Base-by-base conservation (phyloP, 2,888 invertebrate genomes). In the Galerucella pusilla region DNA sequence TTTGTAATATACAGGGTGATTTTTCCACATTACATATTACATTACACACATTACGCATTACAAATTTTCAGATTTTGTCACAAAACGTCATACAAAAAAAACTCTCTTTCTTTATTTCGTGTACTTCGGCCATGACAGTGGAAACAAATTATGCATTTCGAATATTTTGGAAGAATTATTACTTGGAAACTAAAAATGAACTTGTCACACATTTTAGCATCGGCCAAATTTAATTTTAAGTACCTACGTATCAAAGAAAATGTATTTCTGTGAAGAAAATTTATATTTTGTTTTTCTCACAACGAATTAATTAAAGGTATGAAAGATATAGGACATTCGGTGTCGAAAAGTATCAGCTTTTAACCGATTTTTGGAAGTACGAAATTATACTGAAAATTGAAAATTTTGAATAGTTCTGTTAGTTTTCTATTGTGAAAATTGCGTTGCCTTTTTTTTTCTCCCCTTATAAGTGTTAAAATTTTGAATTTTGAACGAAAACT, bases 251-350 rank as follows among this genome's bases (percentile, higher is more conserved):
- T 52, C 52, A 52, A 52, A 52, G 49, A 49, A 49, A 49, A 49
- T 14, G 12, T 49, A 6, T 52, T 52, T 52, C 52, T 52, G 14
- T 52, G n/a, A 52, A 7, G 52, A 52, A 52, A 52, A 52, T 52
- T 52, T 52, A 52, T 52, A 52, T n/a, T 52, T 52, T 52, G 52
- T 52, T 52, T 52, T 52, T n/a, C 52, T 52, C 52, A n/a, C 7
- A 52, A 52, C 52, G 52, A 52, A 52, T 52, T 52, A 52, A 52
- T 52, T 52, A n/a, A 7, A 52, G 52, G 52, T 49, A 12, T 49
- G 49, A 49, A 49, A 5, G 49, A n/a, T 52, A n/a, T 52, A 52
- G 52, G n/a, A n/a, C n/a, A 52, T n/a, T 52, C 14, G n/a, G n/a
- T n/a, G 52, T 28, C 28, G n/a, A 52, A 5, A 52, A n/a, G 4